A percentile compares a stretch with the other conserved stretches of the same genome.
These are phyloP conservation scores for Vulpes ferrilata DNA, from an alignment of 2,113 vertebrate species.

Conservation along the genomic window DNA sequence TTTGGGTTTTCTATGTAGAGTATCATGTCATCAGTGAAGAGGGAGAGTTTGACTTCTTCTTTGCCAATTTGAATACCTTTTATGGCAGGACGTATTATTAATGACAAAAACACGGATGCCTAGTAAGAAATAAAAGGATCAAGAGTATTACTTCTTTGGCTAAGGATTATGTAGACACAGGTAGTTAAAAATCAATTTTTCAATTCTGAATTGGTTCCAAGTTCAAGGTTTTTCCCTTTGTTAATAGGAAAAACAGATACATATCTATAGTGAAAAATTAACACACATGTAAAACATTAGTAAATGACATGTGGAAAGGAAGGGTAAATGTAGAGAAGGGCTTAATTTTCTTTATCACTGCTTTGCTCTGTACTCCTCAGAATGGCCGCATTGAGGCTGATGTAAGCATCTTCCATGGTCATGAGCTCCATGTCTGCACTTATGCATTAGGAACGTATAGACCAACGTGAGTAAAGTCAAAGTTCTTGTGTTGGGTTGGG, in stretches of 20 bases:
- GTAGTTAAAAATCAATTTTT: not conserved
- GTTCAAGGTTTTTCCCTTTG: not conserved
- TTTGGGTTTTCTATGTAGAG: no score
- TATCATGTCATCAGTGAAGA: no score
- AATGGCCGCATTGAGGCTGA: no score
- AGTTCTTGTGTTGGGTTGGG: not conserved
- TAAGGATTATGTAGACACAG: not conserved
- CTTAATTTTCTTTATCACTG: not conserved
- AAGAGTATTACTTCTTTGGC: not conserved
- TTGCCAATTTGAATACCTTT: no score
- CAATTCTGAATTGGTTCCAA: not conserved
- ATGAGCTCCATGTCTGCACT: not conserved
- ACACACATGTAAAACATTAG: not conserved
- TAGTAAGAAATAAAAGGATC: not conserved
- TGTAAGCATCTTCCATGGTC: rapidly evolving
- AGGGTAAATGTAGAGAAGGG: not conserved
- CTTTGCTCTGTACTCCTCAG: not conserved
- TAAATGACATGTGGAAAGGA: not conserved
- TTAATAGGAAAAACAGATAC: not conserved
- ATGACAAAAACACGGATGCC: not conserved
- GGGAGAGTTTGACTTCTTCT: no score
- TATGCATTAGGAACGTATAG: not conserved
- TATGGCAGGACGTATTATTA: not conserved
- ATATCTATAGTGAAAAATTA: not conserved
- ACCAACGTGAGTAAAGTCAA: not conserved